Evolutionary conservation across 92 coral and sea anemone species (phyloP), one percentile per base, ranked within the genome.

Genomic region (Zoanthus sansibaricus): DNA sequence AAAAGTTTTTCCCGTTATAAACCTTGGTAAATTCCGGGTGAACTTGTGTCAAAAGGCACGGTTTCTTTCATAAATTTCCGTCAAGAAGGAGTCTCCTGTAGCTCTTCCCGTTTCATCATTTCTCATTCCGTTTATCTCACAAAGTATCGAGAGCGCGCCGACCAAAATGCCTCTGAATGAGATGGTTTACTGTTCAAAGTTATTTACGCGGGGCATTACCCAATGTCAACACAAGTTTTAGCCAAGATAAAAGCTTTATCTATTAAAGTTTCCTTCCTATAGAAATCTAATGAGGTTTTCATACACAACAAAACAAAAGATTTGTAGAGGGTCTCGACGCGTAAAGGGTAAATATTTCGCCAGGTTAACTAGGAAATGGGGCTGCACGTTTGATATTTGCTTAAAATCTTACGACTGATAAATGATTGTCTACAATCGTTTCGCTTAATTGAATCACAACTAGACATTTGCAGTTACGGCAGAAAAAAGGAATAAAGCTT

Each of bases 221-320:
- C 73, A 87, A 79, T 88, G 92, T 94, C 88, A 94, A 94, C 97
- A 94, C 71, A 89, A 72, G 73, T 87, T 90, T 87, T 87, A 88
- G 61, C 87, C 55, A 58, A 82, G 98, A 92, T 83, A 94, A 90
- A 90, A 88, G 84, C 90, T 90, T 92, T 94, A 92, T 94, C 98
- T 91, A 62, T 91, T 82, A 80, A 74, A 88, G 77, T 92, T 92
- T 92, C 90, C 95, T 94, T 90, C 92, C 95, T 92, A 82, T 91
- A 87, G 91, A 90, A 91, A 90, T 92, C 93, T 94, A 90, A 94
- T 94, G 94, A 95, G 87, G 91, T 90, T 93, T 87, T 86, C 94
- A 93, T 88, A 86, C 93, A 92, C 87, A 86, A 78, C 82, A 86
- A 93, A 91, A 92, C 95, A 94, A 94, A 93, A 76, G 94, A 79